phyloP scores from a whole-genome alignment of 2,888 invertebrate genomes.

The Archaeoteleia sp. region DNA sequence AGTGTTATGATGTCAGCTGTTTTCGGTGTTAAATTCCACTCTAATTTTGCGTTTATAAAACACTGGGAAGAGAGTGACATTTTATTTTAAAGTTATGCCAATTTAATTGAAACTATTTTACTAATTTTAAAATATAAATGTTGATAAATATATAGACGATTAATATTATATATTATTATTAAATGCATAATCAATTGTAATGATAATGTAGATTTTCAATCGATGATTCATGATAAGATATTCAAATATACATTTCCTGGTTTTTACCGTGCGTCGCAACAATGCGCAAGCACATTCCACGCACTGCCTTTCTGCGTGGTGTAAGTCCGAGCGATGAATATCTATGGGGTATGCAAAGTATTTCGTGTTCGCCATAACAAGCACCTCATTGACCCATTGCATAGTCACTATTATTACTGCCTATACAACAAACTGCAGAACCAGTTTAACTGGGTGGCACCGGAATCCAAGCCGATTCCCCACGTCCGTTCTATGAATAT shows the following conservation, averaged over 20 bases:
- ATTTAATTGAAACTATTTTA: too few relatives aligned
- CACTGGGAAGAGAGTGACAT: too few relatives aligned
- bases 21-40: too few relatives aligned
- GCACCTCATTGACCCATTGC: constrained; percentile 73
- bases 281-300: constrained; percentile 48
- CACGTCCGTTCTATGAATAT: constrained; percentile 35
- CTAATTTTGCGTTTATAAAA: too few relatives aligned
- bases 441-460: constrained; percentile 68
- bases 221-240: constrained; percentile 42
- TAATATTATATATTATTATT: too few relatives aligned
- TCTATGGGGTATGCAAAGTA: constrained; percentile 72
- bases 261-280: constrained; percentile 45
- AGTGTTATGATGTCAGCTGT: too few relatives aligned
- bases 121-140: too few relatives aligned
- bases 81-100: too few relatives aligned
- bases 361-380: constrained; percentile 72
- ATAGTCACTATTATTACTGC: constrained; percentile 66
- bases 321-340: constrained; percentile 65
- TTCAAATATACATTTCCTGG: constrained; percentile 42
- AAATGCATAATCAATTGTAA: too few relatives aligned
- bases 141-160: too few relatives aligned
- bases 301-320: constrained; percentile 45
- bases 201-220: too few relatives aligned
- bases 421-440: constrained; percentile 61
- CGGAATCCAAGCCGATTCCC: constrained; percentile 58